A percentile compares a stretch with the other conserved stretches of the same genome.
phyloP scores from a whole-genome alignment of 2,797 vertebrate species.

The Merluccius polli region DNA sequence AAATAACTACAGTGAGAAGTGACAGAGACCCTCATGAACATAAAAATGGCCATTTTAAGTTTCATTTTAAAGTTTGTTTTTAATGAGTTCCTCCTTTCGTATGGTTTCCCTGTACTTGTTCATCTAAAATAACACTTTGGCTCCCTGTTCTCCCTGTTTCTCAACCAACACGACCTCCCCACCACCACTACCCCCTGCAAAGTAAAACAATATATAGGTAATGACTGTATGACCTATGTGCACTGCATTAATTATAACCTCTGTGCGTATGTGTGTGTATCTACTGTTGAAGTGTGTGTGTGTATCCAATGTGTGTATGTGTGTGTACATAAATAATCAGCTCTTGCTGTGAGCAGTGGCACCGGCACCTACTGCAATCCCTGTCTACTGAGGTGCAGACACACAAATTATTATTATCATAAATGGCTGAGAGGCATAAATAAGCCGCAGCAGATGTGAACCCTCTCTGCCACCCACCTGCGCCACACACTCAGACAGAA shows the following conservation, averaged over 20 bases:
- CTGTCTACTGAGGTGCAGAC: not conserved
- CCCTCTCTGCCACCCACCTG: not conserved
- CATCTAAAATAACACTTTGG: not conserved
- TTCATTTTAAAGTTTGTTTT: not conserved
- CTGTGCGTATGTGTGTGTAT: not conserved
- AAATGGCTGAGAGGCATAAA: constrained; percentile 8
- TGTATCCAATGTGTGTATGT: not conserved
- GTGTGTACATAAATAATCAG: not conserved
- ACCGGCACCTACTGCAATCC: not conserved
- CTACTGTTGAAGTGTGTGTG: not conserved
- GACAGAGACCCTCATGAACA: too few relatives aligned
- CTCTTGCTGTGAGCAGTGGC: not conserved
- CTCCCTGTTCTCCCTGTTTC: not conserved
- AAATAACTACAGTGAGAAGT: too few relatives aligned
- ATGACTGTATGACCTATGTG: not conserved
- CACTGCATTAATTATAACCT: not conserved
- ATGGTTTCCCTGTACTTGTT: not conserved
- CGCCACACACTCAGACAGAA: not conserved
- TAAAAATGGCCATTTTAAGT: too few relatives aligned
- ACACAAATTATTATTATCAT: constrained; percentile 1
- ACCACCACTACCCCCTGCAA: too few relatives aligned
- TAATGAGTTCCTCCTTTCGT: not conserved
- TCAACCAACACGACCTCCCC: too few relatives aligned
- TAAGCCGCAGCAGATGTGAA: constrained; percentile 4
- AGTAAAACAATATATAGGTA: too few relatives aligned